phyloP scores from a whole-genome alignment of 2,888 invertebrate genomes.

The Drosophila neutralis region DNA sequence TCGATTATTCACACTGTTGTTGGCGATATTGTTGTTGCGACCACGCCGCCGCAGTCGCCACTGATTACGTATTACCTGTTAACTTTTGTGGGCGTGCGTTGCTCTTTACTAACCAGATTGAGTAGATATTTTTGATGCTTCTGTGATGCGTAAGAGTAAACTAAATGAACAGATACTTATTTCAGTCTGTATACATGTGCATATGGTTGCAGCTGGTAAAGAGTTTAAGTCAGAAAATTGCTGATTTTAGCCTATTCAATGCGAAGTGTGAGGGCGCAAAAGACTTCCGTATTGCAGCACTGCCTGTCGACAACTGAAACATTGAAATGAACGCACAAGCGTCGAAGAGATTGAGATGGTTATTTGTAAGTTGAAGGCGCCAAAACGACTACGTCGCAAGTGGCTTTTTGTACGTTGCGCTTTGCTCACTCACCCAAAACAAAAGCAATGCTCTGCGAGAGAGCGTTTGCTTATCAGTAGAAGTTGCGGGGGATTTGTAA shows the following conservation, averaged over 20 bases:
- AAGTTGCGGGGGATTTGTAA: slow-evolving; percentile 37
- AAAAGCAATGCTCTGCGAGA: slow-evolving; percentile 35
- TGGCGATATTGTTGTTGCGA: slow-evolving; percentile 6
- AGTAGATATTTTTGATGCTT: neutral
- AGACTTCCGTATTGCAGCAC: slow-evolving; percentile 53
- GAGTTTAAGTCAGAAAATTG: slow-evolving; percentile 42
- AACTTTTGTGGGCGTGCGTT: slow-evolving; percentile 26
- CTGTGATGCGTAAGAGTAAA: neutral
- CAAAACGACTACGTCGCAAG: slow-evolving; percentile 53
- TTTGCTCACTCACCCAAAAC: slow-evolving; percentile 59
- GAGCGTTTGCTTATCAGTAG: slow-evolving; percentile 39
- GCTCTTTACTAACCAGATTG: slow-evolving; percentile 10
- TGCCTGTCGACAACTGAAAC: slow-evolving; percentile 64
- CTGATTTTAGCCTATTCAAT: slow-evolving; percentile 1
- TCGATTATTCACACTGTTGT: slow-evolving; percentile 26
- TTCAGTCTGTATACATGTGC: slow-evolving; percentile 43
- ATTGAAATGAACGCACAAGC: slow-evolving; percentile 32
- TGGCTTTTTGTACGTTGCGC: slow-evolving; percentile 18
- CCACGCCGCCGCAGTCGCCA: slow-evolving; percentile 45
- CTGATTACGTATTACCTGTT: slow-evolving; percentile 56
- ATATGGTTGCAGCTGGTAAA: slow-evolving; percentile 17
- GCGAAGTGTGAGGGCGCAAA: slow-evolving; percentile 13
- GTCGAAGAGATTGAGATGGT: slow-evolving; percentile 25
- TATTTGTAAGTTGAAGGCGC: slow-evolving; percentile 34
- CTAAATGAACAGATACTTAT: neutral